Base-by-base conservation (phyloP, 1,140 invertebrate genomes). In the Papilio glaucus region DNA sequence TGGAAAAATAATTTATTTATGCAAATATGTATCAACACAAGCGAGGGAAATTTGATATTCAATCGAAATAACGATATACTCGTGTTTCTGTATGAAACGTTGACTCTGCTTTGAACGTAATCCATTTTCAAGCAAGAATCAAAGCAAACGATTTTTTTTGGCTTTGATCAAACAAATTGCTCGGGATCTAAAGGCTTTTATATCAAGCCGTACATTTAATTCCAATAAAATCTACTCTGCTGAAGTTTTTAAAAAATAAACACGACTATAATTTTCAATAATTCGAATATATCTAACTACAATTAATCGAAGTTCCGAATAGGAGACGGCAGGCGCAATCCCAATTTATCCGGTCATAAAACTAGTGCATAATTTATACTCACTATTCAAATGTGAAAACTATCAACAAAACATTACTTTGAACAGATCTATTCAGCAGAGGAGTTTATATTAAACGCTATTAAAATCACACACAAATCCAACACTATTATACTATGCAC, bases 101-200 rank as follows among this genome's bases (percentile, higher is more conserved):
- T 57, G 24, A 57, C 49, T 57, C 49, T 57, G 49, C 49, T 57
- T 57, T 57, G 49, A 57, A 57, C 49, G 49, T 9, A 57, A 57
- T 24, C 49, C 49, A 57, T 57, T 57, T 57, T 26, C 49, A 57
- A 57, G 21, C 49, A 57, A 57, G 49, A 57, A 57, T 57, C 49
- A 57, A 57, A 57, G 49, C 49, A 57, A 57, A 21, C 49, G 49
- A 53, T 9, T 57, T 57, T 45, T 57, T 57, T 57, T 57, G 49
- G 49, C 49, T 57, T 57, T 57, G 49, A 57, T 57, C 49, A 57
- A 57, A 57, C 49, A 57, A 57, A 57, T 57, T 57, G 49, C 49
- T 57, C 49, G 9, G 12, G 49, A 57, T 57, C 49, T 57, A 57
- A 57, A 57, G 21, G 49, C 49, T 57, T 24, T 49, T 26, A 26